Base-by-base conservation (phyloP, 2,888 invertebrate species). In the Caenorhabditis sulstoni region DNA sequence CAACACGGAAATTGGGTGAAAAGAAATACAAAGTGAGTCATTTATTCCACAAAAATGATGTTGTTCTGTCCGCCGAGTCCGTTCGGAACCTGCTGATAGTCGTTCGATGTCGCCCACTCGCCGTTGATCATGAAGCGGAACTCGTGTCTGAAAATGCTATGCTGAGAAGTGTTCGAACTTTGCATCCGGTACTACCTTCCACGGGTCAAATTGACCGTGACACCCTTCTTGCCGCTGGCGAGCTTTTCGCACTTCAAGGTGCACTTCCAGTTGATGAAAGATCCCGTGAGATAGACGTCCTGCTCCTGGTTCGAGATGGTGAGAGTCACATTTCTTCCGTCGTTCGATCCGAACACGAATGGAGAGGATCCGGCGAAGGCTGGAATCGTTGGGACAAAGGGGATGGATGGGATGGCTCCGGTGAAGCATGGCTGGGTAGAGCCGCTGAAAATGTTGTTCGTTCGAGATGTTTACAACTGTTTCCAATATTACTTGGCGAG, bases 231-330 rank as follows among this genome's bases (percentile, higher is more conserved):
- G 20, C 82, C 82, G 61, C 64, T 79, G 41, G 57, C 73, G 44
- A 81, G 61, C 39, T 78, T 59, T 39, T 86, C 83, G 74, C 87
- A 87, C 37, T 81, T 74, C 55, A 88, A 68, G 12, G 86, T 86
- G 70, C 85, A 86, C 49, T 88, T 86, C 87, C 87, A 87, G 75
- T 86, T 87, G 67, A 84, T 67, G 81, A 88, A 88, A 23, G 84
- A 85, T 20, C 87, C 87, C 65, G 81, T 77, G 65, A 88, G 59
- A 64, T 84, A 88, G 11, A 88, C 86, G 39, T 85, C 82, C 12
- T 75, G 67, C 4, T 83, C 82, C 4, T 79, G 79, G 20, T 82
- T 75, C 7, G 71, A 80, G 41, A 85, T 81, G 12, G 86, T 84
- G 61, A 87, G 80, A 53, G 82, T 81, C 11, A 85, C 82, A 67